Base-by-base conservation (phyloP, 53 echinoderm and acorn worm genomes). In the Paracentrotus lividus region DNA sequence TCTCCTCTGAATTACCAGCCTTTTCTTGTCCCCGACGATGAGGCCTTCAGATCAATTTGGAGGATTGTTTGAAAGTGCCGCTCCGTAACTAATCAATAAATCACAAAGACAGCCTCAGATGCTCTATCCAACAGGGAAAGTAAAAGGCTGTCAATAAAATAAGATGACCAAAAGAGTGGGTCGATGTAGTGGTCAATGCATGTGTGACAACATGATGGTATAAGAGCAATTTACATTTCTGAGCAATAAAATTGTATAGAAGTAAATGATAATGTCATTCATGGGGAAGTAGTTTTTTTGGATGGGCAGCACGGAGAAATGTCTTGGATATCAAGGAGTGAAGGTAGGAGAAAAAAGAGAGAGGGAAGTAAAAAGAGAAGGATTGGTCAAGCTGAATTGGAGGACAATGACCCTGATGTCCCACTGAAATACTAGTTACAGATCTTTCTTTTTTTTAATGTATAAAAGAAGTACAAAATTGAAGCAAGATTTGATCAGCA, bases 41-140 rank as follows among this genome's bases (percentile, higher is more conserved):
- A 76, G 76, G 76, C 38, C 42, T 20, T 76, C 69, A 69, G 32
- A 52, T 20, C 20, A 76, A 76, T 18, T 38, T 42, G 40, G 42
- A 76, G 76, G 36, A 40, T 40, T 42, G 38, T 40, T 42, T 76
- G 76, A 76, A 40, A 76, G 76, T 76, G 76, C 76, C 76, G 76
- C 76, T 76, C 18, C 42, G 0, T 76, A 23, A 76, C 23, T 76
- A 76, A 38, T 76, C 76, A 42, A 76, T 76, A 76, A 76, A 40
- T 76, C 42, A 76, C 38, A 36, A 76, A 76, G 42, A 42, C 40
- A 76, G 21, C 20, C 40, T n/a, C n/a, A n/a, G n/a, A n/a, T n/a
- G n/a, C n/a, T n/a, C n/a, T n/a, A n/a, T 76, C 76, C 40, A 10
- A 76, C 18, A 32, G 64, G 54, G 54, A 64, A 27, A 64, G 64